These are phyloP conservation scores for Ephydatia muelleri DNA, from an alignment of 37 sponge, comb jelly and placozoan genomes.

Conservation along the genomic window DNA sequence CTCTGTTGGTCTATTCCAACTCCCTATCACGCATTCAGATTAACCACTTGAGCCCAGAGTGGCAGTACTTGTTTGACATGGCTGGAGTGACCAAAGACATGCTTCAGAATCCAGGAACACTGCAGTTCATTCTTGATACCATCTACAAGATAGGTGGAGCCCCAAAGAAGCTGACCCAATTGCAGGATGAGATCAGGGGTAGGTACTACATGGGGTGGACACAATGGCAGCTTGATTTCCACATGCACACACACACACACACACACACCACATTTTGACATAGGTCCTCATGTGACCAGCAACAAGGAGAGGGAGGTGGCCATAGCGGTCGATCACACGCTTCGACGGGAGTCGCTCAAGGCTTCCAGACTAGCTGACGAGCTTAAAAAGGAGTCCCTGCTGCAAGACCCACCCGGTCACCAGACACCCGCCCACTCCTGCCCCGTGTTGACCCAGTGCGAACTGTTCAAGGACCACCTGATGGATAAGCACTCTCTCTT, in stretches of 20 bases:
- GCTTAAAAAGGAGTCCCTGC: slow-evolving; percentile 31
- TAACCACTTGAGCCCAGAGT: slow-evolving; percentile 45
- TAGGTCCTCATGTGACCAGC: background rate
- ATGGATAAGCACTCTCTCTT: slow-evolving; percentile 33
- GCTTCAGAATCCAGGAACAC: slow-evolving; percentile 32
- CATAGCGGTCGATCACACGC: slow-evolving; percentile 35
- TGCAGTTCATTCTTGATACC: slow-evolving; percentile 61
- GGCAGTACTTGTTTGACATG: slow-evolving; percentile 66
- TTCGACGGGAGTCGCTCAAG: slow-evolving; percentile 27
- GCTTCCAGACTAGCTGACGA: slow-evolving; percentile 42
- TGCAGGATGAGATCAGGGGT: background rate
- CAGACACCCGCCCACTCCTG: slow-evolving; percentile 9
- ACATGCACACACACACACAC: too few species aligned
- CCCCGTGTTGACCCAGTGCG: slow-evolving; percentile 19
- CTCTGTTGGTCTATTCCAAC: background rate
- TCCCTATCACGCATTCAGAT: slow-evolving; percentile 9
- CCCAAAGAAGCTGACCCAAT: slow-evolving; percentile 19
- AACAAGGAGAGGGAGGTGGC: slow-evolving; percentile 39
- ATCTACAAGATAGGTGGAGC: slow-evolving; percentile 53
- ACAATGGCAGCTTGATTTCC: background rate
- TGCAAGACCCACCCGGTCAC: background rate
- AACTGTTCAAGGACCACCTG: slow-evolving; percentile 53
- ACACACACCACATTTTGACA: background rate
- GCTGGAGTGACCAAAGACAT: slow-evolving; percentile 51
- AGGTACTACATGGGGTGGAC: background rate